These are phyloP conservation scores for Rhincodon typus DNA, from an alignment of 2,797 vertebrate genomes.

Conservation along the genomic window DNA sequence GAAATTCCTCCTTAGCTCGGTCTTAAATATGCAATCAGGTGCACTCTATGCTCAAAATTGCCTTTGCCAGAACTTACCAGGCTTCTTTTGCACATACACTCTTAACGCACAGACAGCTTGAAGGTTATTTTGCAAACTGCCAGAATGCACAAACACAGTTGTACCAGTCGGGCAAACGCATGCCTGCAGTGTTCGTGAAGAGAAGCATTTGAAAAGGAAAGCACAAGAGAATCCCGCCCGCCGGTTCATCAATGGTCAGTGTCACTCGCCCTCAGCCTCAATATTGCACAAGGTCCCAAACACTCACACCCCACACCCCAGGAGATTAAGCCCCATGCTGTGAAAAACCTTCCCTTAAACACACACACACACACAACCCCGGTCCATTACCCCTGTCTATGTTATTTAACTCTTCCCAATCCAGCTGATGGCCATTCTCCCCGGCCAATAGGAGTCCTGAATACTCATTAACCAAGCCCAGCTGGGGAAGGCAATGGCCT, in stretches of 20 bases:
- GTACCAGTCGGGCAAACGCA: neutral
- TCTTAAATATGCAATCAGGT: neutral
- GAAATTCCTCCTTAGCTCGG: no score
- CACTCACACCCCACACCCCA: no score
- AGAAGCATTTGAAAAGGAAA: neutral
- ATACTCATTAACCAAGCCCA: neutral
- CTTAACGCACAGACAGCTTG: no score
- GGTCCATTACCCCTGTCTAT: neutral
- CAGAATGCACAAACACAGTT: neutral
- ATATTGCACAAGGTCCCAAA: neutral
- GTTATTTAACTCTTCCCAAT: neutral
- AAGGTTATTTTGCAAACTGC: neutral
- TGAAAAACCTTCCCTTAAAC: neutral
- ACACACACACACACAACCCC: neutral
- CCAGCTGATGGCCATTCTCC: no score
- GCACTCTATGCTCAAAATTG: neutral
- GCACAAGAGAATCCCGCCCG: neutral
- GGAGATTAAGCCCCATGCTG: neutral
- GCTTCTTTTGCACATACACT: neutral
- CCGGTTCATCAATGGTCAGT: neutral
- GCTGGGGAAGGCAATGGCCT: no score
- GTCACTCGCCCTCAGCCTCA: neutral
- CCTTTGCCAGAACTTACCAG: neutral
- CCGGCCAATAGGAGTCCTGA: no score
- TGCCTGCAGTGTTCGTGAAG: neutral